These are phyloP conservation scores for Ambastaia sidthimunki DNA, from an alignment of 2,797 vertebrate species.

Conservation along the genomic window DNA sequence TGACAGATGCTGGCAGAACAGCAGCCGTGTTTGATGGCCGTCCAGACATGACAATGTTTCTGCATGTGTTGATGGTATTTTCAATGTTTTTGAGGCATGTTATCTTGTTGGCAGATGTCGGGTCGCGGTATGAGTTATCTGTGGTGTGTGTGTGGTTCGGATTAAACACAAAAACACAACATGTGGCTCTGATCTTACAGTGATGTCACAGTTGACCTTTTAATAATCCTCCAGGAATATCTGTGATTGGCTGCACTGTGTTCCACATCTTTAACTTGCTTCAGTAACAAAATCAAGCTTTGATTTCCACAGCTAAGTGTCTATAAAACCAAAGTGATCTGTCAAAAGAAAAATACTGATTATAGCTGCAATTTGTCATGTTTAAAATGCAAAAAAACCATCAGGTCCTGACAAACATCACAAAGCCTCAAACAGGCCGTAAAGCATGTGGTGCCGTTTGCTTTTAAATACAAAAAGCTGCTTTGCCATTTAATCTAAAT, in stretches of 20 bases:
- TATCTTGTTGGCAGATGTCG: constrained; percentile 50
- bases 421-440: no score
- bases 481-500: no score
- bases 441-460: no score
- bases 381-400: constrained; percentile 22
- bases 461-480: no score
- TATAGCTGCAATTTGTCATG: constrained; percentile 35
- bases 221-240: constrained; percentile 68
- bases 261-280: constrained; percentile 38
- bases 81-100: constrained; percentile 24
- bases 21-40: not conserved
- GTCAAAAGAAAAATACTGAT: constrained; percentile 32
- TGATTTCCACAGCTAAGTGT: constrained; percentile 22
- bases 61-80: constrained; percentile 31
- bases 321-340: constrained; percentile 23
- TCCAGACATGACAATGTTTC: not conserved
- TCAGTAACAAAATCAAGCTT: constrained; percentile 33
- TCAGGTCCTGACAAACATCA: no score
- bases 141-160: constrained; percentile 18
- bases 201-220: constrained; percentile 71
- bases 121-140: constrained; percentile 16
- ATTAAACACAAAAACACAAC: constrained; percentile 51
- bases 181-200: constrained; percentile 71
- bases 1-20: not conserved
- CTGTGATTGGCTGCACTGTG: constrained; percentile 49